Evolutionary conservation across 1,140 invertebrate species (phyloP), one percentile per base, ranked within the genome.

Genomic region (Acromyrmex echinatior): DNA sequence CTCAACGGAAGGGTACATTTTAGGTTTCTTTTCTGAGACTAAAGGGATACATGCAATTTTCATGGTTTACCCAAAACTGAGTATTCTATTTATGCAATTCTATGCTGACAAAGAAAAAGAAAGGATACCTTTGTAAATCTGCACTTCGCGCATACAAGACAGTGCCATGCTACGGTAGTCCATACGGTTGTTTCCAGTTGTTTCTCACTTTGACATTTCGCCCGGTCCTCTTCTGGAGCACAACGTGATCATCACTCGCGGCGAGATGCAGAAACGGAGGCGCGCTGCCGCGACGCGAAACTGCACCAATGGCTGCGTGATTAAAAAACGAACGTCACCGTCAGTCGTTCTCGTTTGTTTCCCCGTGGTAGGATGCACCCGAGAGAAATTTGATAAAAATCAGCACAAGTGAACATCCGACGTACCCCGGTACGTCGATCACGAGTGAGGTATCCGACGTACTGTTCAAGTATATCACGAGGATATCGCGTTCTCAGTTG

Each of bases 101-200:
- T 21, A 21, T 12, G 4, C 0, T 1, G 9, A 9, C 39, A 56
- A 28, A 21, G 21, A 7, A 39, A 31, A 35, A n/a, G 53, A 49
- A 51, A 68, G 28, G 53, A n/a, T 93, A 95, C 95, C 94, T 94
- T 93, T 91, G 77, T 93, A 93, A 77, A 94, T 90, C 65, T 95
- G 93, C 35, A 92, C 89, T 86, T 95, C 93, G n/a, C 94, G 92
- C 21, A 94, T 89, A 87, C 93, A 94, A 87, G 93, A 93, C 58
- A 95, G 91, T 93, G 95, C 94, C 94, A 95, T 95, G 91, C 92
- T 95, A 92, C 2, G 39, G 92, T 58, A 3, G 1, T 91, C 88
- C 88, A 88, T 92, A 65, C 18, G 89, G 86, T 80, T 91, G 77
- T 92, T 45, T 28, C 18, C n/a, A 88, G 86, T 80, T 91, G 77